Evolutionary conservation across 2,113 vertebrate genomes (phyloP), one percentile per base, ranked within the genome.

Genomic region (Cyanoramphus novaezelandiae): DNA sequence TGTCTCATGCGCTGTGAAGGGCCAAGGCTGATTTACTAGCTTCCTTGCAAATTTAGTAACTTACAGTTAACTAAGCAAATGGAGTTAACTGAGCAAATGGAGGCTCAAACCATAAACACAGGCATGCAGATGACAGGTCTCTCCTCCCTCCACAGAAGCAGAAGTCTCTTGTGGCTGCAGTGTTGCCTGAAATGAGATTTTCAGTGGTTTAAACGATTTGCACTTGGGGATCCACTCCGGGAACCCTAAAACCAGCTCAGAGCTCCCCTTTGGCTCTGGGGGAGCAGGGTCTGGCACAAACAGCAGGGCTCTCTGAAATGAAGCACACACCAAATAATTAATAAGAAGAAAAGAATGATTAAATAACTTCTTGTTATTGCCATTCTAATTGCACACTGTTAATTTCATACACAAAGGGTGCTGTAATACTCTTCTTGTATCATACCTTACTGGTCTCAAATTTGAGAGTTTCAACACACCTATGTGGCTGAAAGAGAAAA

Each of bases 341-440:
- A 88, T 89, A 39, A 60, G 68, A 46, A 78, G 24, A 60, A 68
- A 89, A 87, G 2, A 89, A 92, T 95, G 93, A 94, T 95, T 91
- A 52, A 96, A 44, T 41, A 69, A 37, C 70, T 28, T 57, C 62
- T 86, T 37, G 6, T 91, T 92, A 76, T 65, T 76, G 57, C 78
- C 77, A 84, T 74, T 64, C 84, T 96, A 91, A 95, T 94, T 87
- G 72, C 47, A 69, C 21, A 52, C 65, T 0, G 0, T 84, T 92
- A 89, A 91, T 86, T 91, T 79, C 29, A 65, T 44, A 76, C 65
- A 55, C 60, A 39, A 67, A 71, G 74, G 23, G 35, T 83, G 68
- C 53, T 33, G 16, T 5, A 63, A 39, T 39, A 9, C 16, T 88
- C 80, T 67, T 86, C 86, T 86, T 90, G 80, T 77, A 90, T 80